Conservation (phyloP, 2,113 vertebrate genomes). For the Malurus elegans region DNA sequence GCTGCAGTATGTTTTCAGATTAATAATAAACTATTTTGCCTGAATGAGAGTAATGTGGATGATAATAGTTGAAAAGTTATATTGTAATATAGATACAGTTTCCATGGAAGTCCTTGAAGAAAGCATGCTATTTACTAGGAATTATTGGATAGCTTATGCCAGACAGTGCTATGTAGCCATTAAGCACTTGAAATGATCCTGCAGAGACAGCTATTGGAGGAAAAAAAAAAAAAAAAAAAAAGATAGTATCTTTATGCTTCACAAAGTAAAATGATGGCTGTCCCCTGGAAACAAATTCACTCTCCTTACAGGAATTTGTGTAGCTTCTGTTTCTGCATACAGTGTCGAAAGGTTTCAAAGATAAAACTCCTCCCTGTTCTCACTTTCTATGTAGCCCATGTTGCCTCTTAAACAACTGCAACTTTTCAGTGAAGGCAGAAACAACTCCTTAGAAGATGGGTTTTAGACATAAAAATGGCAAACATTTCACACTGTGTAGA, state of each 20-base stretch:
- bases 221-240: neutral
- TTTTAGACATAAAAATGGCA: constrained; percentile 36
- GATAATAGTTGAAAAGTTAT: neutral
- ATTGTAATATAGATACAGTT: neutral
- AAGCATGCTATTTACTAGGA: neutral
- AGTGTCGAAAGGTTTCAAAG: neutral
- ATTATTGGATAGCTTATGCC: neutral
- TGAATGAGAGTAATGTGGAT: neutral
- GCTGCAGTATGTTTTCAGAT: neutral
- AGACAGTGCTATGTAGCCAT: neutral
- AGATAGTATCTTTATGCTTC: accelerated
- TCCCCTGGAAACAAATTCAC: neutral
- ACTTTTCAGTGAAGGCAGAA: constrained; percentile 5
- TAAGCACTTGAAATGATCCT: neutral
- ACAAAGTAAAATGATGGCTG: neutral
- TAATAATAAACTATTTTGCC: neutral
- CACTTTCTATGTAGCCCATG: neutral
- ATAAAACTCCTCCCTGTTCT: neutral
- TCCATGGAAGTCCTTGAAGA: neutral
- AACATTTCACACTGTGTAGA: constrained; percentile 28
- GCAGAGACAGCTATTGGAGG: neutral
- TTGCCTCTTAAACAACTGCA: neutral
- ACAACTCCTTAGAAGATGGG: neutral
- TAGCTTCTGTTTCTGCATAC: neutral
- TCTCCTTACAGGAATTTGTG: neutral